Evolutionary conservation across 2,888 invertebrate species (phyloP).

Genomic region (Lampropteryx suffumata): DNA sequence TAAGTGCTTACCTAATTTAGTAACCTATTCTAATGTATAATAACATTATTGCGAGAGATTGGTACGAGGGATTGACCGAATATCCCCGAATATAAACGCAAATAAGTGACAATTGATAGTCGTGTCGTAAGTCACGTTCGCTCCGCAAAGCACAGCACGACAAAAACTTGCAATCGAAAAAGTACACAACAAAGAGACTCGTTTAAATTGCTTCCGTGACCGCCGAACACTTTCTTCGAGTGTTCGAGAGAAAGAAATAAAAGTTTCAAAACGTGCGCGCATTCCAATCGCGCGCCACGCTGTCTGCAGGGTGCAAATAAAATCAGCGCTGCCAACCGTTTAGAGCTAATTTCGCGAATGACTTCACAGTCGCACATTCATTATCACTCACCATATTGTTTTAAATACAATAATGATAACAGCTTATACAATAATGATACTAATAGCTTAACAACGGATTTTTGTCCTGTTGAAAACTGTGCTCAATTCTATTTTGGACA

Average conservation of each 20-base stretch:
- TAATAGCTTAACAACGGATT: neutral
- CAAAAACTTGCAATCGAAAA: constrained; percentile 41
- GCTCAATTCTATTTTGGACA: neutral
- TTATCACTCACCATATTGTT: constrained; percentile 5
- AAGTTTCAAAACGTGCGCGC: constrained; percentile 34
- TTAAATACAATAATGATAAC: neutral
- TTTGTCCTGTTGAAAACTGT: neutral
- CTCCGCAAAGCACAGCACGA: constrained; percentile 34
- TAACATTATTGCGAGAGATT: too few relatives aligned
- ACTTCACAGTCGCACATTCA: constrained; percentile 24
- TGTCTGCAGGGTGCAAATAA: constrained; percentile 58
- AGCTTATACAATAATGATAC: neutral
- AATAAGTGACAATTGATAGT: constrained; percentile 4
- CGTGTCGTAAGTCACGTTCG: constrained; percentile 51
- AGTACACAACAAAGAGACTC: constrained; percentile 48
- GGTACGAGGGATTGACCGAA: neutral
- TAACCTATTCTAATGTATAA: too few relatives aligned
- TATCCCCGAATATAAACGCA: neutral
- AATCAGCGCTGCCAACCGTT: constrained; percentile 52
- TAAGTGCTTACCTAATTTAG: neutral
- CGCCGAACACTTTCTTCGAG: constrained; percentile 52
- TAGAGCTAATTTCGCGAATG: constrained; percentile 41
- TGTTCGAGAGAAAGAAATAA: constrained; percentile 41
- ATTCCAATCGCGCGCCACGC: constrained; percentile 72
- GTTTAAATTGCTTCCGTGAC: constrained; percentile 61